phyloP scores from a whole-genome alignment of 2,888 invertebrate species.

The Drosophila recens region DNA sequence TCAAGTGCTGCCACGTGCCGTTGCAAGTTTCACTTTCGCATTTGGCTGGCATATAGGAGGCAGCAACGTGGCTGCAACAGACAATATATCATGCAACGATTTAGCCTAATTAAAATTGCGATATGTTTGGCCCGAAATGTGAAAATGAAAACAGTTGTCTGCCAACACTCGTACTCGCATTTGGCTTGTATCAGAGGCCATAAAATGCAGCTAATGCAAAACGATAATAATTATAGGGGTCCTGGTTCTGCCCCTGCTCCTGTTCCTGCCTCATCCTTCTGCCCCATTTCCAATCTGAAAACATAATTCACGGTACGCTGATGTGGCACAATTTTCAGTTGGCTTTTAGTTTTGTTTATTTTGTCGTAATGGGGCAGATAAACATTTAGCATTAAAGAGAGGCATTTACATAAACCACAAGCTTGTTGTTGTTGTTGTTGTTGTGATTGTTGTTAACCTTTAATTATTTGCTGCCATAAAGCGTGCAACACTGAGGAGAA shows the following conservation, averaged over 20 bases:
- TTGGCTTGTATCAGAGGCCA: slow-evolving; percentile 36
- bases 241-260: too few relatives aligned
- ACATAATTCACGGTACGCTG: slow-evolving; percentile 30
- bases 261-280: not conserved
- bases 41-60: slow-evolving; percentile 22
- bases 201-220: slow-evolving; percentile 44
- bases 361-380: not conserved
- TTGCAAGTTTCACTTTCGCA: slow-evolving; percentile 41
- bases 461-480: slow-evolving; percentile 65
- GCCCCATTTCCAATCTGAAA: not conserved
- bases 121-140: slow-evolving; percentile 21
- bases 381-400: slow-evolving; percentile 31
- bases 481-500: slow-evolving; percentile 5
- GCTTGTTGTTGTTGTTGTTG: not conserved
- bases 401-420: slow-evolving; percentile 34
- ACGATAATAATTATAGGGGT: slow-evolving; percentile 21
- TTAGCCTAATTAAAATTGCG: slow-evolving; percentile 61
- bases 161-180: slow-evolving; percentile 20
- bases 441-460: slow-evolving; percentile 59
- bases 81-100: slow-evolving; percentile 23
- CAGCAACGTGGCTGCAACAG: slow-evolving; percentile 21
- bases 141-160: slow-evolving; percentile 15
- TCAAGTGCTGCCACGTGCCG: slow-evolving; percentile 16
- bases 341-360: slow-evolving; percentile 23
- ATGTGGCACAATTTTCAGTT: slow-evolving; percentile 41